These are phyloP conservation scores for Trachymyrmex septentrionalis DNA, from an alignment of 1,140 invertebrate species.

Conservation along the genomic window DNA sequence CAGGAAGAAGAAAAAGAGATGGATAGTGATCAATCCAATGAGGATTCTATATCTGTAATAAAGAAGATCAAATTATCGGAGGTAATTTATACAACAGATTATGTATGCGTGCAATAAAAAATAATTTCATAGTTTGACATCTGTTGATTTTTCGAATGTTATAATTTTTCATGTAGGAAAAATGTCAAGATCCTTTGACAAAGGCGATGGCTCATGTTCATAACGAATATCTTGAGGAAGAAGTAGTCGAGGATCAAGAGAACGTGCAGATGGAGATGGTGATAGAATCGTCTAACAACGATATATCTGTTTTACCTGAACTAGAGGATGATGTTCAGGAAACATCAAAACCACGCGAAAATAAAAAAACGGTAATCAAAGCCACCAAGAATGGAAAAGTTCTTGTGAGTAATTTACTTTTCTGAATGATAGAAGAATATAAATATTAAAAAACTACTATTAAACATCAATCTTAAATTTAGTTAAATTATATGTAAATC, in stretches of 20 bases:
- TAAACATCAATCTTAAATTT: constrained; percentile 3
- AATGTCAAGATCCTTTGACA: constrained; percentile 77
- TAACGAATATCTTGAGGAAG: constrained; percentile 78
- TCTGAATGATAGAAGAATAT: neutral
- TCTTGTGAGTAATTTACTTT: constrained; percentile 3
- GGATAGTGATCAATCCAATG: constrained; percentile 72
- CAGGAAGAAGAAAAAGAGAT: constrained; percentile 76
- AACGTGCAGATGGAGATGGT: constrained; percentile 80
- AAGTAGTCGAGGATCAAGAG: constrained; percentile 66
- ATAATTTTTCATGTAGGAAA: constrained; percentile 55
- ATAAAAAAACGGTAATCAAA: constrained; percentile 17
- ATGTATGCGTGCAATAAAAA: neutral
- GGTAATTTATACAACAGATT: constrained; percentile 43
- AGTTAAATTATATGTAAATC: neutral
- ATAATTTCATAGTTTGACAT: neutral
- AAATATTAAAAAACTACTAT: neutral
- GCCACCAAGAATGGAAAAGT: constrained; percentile 30
- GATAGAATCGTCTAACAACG: constrained; percentile 69
- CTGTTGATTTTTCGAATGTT: neutral
- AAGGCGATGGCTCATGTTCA: constrained; percentile 83
- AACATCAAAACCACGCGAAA: constrained; percentile 42
- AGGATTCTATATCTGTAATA: constrained; percentile 59
- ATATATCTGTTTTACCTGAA: constrained; percentile 49
- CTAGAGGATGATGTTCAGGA: constrained; percentile 63
- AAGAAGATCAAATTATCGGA: constrained; percentile 73